A percentile compares a stretch with the other conserved stretches of the same genome.
Conservation (phyloP, 1,140 invertebrate genomes). For the Hycleus cichorii region DNA sequence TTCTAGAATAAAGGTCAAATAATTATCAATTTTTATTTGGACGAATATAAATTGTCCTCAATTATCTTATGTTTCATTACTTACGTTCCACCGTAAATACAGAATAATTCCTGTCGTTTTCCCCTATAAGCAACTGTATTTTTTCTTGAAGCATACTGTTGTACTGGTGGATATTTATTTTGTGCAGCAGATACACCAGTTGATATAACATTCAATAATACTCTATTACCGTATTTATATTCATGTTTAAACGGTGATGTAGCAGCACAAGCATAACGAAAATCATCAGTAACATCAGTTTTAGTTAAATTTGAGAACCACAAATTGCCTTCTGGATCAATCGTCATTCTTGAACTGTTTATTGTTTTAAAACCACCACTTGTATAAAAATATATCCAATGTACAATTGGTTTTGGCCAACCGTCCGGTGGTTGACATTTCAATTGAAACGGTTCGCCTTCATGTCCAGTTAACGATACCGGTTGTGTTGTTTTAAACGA, state of each 20-base stretch:
- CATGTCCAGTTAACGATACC: conserved; percentile 58
- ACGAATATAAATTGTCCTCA: too few relatives aligned
- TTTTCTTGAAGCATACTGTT: conserved; percentile 78
- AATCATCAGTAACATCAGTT: conserved; percentile 72
- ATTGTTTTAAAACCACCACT: conserved; percentile 76
- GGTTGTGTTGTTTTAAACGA: conserved; percentile 73
- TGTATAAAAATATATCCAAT: conserved; percentile 82
- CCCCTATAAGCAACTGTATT: conserved; percentile 78
- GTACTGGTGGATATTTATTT: conserved; percentile 67
- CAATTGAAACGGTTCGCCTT: conserved; percentile 82
- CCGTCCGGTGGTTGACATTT: conserved; percentile 86
- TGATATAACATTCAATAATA: conserved; percentile 68
- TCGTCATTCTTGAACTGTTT: conserved; percentile 86
- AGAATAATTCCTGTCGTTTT: conserved; percentile 73
- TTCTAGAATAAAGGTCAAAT: too few relatives aligned
- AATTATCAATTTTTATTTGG: too few relatives aligned
- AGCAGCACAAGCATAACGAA: conserved; percentile 82
- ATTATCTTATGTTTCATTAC: conserved; percentile 33
- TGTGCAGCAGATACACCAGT: conserved; percentile 65
- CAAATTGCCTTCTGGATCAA: conserved; percentile 88
- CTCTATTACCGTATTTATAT: conserved; percentile 83
- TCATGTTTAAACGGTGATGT: conserved; percentile 80
- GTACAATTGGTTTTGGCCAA: conserved; percentile 88
- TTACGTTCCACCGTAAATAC: conserved; percentile 86
- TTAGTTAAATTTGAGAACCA: conserved; percentile 92